Evolutionary conservation across 2,113 vertebrate species (phyloP), one percentile per base, ranked within the genome.

Genomic region (Puntigrus tetrazona): DNA sequence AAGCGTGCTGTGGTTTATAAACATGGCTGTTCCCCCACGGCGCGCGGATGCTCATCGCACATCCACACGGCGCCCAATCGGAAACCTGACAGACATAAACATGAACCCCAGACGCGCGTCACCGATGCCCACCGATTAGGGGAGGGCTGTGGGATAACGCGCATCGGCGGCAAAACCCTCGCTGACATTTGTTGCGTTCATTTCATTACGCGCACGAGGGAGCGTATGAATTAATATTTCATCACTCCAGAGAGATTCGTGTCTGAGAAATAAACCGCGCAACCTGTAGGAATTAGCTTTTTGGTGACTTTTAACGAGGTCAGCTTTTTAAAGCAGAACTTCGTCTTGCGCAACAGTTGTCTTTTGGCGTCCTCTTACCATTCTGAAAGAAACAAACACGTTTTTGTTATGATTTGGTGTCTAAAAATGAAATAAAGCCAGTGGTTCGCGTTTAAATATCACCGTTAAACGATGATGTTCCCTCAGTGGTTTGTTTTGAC

Each of bases 11-110:
- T 75, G 86, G 90, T 91, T 94, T 94, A 94, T 95, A 92, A 94
- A 93, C 93, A 90, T 77, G 89, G 82, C 81, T 84, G 77, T 88
- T 90, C 93, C 93, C 93, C 94, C 92, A 91, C 88, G 84, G 91
- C 88, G 85, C 88, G 81, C 88, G 80, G 84, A 86, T 73, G 76
- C 87, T 78, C 89, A 87, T 83, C 86, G 88, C 91, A 86, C 89
- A 86, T 85, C 67, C 47, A 41, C n/a, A 72, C 75, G 59, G 90
- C 87, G 84, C 52, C 94, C 94, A 94, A 94, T 93, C 76, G 84
- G 85, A 90, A 90, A 83, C 83, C 91, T 85, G 91, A 92, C 90
- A 81, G 88, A 90, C 43, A 59, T 86, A 86, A 89, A 89, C 89
- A 89, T 86, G 84, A 89, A 90, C 87, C 88, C 87, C 87, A 91